Percentiles rank a stretch among this genome's conserved stretches.
Evolutionary conservation across 2,888 invertebrate species (phyloP).

Genomic region (Thymelicus lineola): DNA sequence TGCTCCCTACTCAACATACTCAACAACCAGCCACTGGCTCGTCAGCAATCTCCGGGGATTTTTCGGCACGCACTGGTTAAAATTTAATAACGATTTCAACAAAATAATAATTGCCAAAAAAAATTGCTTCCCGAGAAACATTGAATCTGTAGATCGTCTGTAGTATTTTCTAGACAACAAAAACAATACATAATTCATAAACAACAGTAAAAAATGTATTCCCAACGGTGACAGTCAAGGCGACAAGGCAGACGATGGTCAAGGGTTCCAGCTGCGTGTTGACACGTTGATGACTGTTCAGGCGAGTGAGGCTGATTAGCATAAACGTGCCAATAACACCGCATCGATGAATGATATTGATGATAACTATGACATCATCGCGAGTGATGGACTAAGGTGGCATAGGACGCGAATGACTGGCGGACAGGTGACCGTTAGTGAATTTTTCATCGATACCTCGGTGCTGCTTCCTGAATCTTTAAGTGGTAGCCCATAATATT

Average conservation of each 20-base stretch:
- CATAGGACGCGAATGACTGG: not conserved
- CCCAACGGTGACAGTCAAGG: not conserved
- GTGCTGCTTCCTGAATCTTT: not conserved
- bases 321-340: slow-evolving; percentile 9
- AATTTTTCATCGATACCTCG: not conserved
- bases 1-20: not conserved
- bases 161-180: not conserved
- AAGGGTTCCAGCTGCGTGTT: slow-evolving; percentile 21
- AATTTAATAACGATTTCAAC: too few relatives aligned
- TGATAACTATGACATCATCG: not conserved
- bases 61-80: too few relatives aligned
- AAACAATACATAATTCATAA: not conserved
- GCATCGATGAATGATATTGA: not conserved
- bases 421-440: not conserved
- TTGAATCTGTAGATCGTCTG: not conserved
- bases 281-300: not conserved
- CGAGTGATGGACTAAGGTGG: not conserved
- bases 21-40: too few relatives aligned
- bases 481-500: too few relatives aligned
- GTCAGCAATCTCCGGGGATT: too few relatives aligned
- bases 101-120: too few relatives aligned
- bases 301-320: not conserved
- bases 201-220: not conserved
- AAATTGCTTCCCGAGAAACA: too few relatives aligned
- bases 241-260: slow-evolving; percentile 15